These are phyloP conservation scores for Eudyptes chrysolophus DNA, from an alignment of 2,113 vertebrate species.

Conservation along the genomic window DNA sequence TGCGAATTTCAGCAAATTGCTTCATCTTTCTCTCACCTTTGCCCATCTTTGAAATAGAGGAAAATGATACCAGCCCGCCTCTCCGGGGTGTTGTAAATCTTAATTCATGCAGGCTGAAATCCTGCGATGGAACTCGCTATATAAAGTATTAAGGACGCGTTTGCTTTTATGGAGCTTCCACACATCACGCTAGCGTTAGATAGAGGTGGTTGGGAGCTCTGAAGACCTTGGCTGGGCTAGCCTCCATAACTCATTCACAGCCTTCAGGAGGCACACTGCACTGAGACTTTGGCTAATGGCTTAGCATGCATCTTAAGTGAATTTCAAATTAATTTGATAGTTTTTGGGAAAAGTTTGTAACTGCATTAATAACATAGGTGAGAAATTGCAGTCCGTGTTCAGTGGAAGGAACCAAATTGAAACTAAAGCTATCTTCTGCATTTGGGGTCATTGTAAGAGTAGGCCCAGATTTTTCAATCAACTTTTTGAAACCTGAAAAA, in stretches of 20 bases:
- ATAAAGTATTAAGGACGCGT: neutral
- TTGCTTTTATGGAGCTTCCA: neutral
- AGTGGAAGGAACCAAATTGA: neutral
- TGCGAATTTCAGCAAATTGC: neutral
- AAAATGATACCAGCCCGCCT: neutral
- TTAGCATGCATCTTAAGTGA: neutral
- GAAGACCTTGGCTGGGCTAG: neutral
- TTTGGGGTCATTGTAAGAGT: neutral
- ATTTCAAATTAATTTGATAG: slow-evolving; percentile 6
- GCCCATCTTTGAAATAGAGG: neutral
- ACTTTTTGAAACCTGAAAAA: neutral
- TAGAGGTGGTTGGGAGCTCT: neutral
- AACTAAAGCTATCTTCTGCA: neutral
- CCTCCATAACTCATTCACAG: neutral
- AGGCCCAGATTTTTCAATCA: neutral
- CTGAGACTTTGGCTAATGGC: neutral
- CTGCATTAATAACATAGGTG: neutral
- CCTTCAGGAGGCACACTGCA: neutral
- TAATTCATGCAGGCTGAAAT: neutral
- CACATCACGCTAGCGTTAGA: rapidly evolving
- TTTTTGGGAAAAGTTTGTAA: neutral
- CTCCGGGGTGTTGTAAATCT: neutral
- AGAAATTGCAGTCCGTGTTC: neutral
- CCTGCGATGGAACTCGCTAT: neutral
- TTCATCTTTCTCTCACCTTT: slow-evolving; percentile 5